Conservation (phyloP, 2,113 vertebrate genomes). For the Oreochromis aureus region DNA sequence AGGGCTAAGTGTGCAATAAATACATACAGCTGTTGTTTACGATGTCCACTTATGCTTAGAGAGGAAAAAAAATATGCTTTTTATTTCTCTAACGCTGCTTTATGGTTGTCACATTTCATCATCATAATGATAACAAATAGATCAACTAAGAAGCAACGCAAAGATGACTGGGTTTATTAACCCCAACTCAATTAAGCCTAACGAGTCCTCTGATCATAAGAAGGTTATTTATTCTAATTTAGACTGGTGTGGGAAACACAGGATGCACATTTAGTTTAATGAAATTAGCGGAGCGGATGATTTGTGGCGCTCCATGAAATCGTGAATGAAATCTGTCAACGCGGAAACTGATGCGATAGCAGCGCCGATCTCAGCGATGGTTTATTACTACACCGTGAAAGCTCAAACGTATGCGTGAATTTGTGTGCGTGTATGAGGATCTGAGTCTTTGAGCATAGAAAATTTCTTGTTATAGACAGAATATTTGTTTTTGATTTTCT, state of each 20-base stretch:
- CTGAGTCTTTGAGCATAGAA: background rate
- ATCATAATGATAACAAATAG: slow-evolving; percentile 61
- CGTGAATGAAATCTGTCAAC: slow-evolving; percentile 33
- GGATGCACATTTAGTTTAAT: slow-evolving; percentile 62
- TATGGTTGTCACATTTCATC: slow-evolving; percentile 59
- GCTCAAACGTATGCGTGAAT: background rate
- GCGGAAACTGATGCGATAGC: slow-evolving; percentile 30
- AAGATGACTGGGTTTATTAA: slow-evolving; percentile 64
- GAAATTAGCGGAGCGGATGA: slow-evolving; percentile 55
- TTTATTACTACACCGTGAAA: background rate
- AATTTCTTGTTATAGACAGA: background rate
- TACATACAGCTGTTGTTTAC: background rate
- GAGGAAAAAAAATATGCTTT: background rate
- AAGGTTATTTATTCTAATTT: slow-evolving; percentile 53
- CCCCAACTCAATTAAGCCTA: slow-evolving; percentile 67
- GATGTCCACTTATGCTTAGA: background rate
- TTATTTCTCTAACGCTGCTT: background rate
- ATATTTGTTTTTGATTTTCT: background rate
- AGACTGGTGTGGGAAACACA: slow-evolving; percentile 36
- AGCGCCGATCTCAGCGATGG: background rate
- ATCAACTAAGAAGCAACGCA: slow-evolving; percentile 50
- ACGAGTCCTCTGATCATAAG: slow-evolving; percentile 56
- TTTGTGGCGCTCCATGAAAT: slow-evolving; percentile 42
- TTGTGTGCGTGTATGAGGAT: background rate
- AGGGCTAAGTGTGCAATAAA: background rate